A percentile compares a stretch with the other conserved stretches of the same genome.
phyloP scores from a whole-genome alignment of 2,797 vertebrate genomes.

The Dallia pectoralis region DNA sequence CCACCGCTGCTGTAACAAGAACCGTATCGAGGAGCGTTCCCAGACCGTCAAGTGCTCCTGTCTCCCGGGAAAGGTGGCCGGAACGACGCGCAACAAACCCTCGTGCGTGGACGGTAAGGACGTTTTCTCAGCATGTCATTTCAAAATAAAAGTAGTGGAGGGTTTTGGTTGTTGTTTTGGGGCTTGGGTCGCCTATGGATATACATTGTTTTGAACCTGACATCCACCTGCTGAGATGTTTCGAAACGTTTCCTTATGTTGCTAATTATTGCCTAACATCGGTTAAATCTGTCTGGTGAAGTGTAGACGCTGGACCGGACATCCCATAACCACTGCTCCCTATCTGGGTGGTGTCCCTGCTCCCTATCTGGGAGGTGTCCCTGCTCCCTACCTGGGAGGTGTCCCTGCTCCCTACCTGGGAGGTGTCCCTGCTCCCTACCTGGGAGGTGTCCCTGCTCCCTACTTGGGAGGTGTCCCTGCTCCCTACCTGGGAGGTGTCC shows the following conservation, averaged over 20 bases:
- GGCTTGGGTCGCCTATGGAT: no score
- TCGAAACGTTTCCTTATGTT: not conserved
- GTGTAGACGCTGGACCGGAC: no score
- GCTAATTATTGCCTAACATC: not conserved
- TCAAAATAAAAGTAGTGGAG: not conserved
- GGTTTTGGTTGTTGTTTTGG: not conserved
- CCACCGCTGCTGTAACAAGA: constrained; percentile 99
- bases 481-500: no score
- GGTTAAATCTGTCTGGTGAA: not conserved
- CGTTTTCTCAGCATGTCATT: not conserved
- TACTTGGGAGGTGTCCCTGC: no score
- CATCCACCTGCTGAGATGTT: not conserved
- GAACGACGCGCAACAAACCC: constrained; percentile 97
- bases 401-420: no score
- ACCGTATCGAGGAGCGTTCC: constrained; percentile 97
- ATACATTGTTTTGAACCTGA: not conserved
- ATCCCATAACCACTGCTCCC: no score
- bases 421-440: no score
- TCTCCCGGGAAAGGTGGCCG: constrained; percentile 98
- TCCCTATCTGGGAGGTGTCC: no score
- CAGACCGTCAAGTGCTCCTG: constrained; percentile 99
- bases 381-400: no score
- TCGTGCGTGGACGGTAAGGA: constrained; percentile 96
- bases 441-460: no score
- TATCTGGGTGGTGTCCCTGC: no score